phyloP scores from a whole-genome alignment of 2,113 vertebrate genomes.

The Bucco capensis region DNA sequence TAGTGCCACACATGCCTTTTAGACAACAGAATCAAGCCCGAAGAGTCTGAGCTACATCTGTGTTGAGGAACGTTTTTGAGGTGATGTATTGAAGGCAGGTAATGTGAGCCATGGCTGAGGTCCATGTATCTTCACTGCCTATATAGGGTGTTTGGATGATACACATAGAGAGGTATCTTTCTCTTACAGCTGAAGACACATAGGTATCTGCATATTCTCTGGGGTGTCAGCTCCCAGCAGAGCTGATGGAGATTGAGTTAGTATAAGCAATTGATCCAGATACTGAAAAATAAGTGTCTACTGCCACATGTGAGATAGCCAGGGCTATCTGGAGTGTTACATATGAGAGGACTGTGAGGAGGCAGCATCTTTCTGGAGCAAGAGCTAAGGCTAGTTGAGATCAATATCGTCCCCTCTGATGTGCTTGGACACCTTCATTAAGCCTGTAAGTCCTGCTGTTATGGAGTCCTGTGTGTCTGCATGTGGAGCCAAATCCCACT shows the following conservation, averaged over 20 bases:
- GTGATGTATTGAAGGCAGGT: not conserved
- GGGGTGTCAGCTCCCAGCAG: not conserved
- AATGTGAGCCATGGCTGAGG: not conserved
- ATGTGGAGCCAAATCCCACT: not conserved
- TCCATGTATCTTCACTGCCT: not conserved
- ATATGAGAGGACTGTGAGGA: fast-evolving
- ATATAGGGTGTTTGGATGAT: not conserved
- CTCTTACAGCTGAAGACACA: not conserved
- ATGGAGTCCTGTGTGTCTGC: fast-evolving
- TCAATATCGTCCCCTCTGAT: fast-evolving
- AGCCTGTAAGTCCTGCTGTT: too few species aligned
- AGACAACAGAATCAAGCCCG: not conserved
- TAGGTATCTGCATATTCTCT: fast-evolving
- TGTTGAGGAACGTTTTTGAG: not conserved
- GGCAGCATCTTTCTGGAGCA: not conserved
- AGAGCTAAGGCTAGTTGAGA: not conserved
- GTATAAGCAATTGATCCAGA: not conserved
- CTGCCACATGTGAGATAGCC: not conserved
- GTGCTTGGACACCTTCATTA: not conserved
- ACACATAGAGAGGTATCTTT: not conserved
- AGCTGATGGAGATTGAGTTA: not conserved
- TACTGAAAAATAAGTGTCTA: not conserved
- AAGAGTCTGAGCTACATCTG: not conserved
- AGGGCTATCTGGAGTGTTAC: too few species aligned
- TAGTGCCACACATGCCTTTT: not conserved